Base-by-base conservation (phyloP, 2,113 vertebrate genomes). In the Eublepharis macularius region DNA sequence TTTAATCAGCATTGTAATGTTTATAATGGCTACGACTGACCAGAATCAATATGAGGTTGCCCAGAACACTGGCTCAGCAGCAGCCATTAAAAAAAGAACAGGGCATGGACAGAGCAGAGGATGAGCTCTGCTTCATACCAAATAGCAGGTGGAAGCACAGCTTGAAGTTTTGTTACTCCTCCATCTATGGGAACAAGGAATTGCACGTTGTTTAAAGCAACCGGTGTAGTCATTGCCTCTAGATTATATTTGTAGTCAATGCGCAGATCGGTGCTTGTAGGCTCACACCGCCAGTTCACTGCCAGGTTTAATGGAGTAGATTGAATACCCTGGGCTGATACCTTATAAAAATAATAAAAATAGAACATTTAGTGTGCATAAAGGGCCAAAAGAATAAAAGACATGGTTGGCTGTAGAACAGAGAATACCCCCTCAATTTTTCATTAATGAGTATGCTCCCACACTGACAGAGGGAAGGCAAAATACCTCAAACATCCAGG, bases 231-330 rank as follows among this genome's bases (percentile, higher is more conserved):
- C 98, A 99, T 98, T n/a, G 99, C 97, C 83, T 98, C 98, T 0
- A 94, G 95, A 87, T 99, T 99, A 96, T 99, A 99, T 90, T 99
- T 99, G 95, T 99, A 99, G 94, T 99, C 99, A 86, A 99, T 98
- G 94, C 99, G 97, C 65, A 99, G 97, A 94, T 99, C 98, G 5
- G 98, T 99, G 96, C 96, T 98, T 89, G 92, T 94, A 80, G 96
- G 93, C 32, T 99, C 99, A 75, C 98, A 97, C 17, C 98, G 96
- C 98, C 99, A 99, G 92, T 97, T 99, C 94, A 99, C 96, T 2
- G 98, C 99, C 93, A 99, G 96, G 95, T 99, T 99, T 94, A 99
- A 93, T 78, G 99, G 99, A 36, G 98, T 99, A 94, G 98, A 98
- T 95, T 99, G 98, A 96, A 99, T 98, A 87, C 99, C 98, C 84